Evolutionary conservation across 2,888 invertebrate species (phyloP), one percentile per base, ranked within the genome.

Genomic region (Capitulum mitella): DNA sequence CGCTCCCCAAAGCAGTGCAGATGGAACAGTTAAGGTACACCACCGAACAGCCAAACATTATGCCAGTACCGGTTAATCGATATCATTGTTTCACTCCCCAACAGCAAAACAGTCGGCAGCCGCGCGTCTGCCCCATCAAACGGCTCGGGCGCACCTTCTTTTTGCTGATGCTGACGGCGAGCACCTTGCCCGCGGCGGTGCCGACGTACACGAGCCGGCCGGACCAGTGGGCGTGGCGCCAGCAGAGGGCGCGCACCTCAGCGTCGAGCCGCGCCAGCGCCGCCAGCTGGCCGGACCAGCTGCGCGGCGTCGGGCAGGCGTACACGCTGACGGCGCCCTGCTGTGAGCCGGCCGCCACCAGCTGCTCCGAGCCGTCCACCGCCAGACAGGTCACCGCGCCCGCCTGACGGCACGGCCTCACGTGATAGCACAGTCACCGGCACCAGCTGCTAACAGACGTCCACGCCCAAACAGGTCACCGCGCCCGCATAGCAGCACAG

Each of bases 181-280:
- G 37, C 37, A 70, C 70, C 70, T 70, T 70, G 14, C 70, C 70
- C 6, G 70, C 37, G 22, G 70, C 70, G 37, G 70, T 70, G 70
- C 70, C 70, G 34, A 70, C 70, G 37, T 37, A 70, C 16, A 70
- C 37, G 22, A 37, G 19, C 37, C 70, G 70, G 3, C 37, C 37
- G 34, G 37, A 37, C 70, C 70, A 70, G 70, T 34, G 34, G 22
- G 70, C 34, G 37, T 22, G 70, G 3, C 37, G 34, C 70, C 70
- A 70, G 70, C 70, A 70, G 37, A 70, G 19, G 70, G 70, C 34
- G 37, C 70, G 70, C 70, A 70, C 70, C 70, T 70, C 70, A 22
- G 70, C 34, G 19, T 70, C 70, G 16, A 70, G 37, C 37, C 70
- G 34, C 19, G 70, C 70, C 37, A 70, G 70, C 37, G 70, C 70